Percentiles rank a stretch among this genome's conserved stretches.
Evolutionary conservation across 2,888 invertebrate species (phyloP).

Genomic region (Morpho helenor): DNA sequence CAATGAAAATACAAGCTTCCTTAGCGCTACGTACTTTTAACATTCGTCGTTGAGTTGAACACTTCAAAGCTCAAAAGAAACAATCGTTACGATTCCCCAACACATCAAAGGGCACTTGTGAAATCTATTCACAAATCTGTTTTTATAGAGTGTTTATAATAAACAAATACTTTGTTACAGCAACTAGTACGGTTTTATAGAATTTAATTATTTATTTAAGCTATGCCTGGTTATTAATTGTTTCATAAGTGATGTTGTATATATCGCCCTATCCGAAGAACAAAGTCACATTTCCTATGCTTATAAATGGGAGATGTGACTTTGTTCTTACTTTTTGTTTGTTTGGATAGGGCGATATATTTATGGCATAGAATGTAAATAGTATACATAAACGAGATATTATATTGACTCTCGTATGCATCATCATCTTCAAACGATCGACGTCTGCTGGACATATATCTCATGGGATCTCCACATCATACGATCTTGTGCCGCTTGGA

Average conservation of each 20-base stretch:
- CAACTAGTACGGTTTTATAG: background rate
- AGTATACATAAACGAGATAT: too few relatives aligned
- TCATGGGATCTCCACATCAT: too few relatives aligned
- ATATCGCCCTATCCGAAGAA: too few relatives aligned
- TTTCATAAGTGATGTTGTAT: constrained; percentile 9
- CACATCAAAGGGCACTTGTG: constrained; percentile 7
- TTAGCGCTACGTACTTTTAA: background rate
- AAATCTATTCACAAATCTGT: constrained; percentile 6
- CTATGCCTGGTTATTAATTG: constrained; percentile 43
- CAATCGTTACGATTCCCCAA: constrained; percentile 3
- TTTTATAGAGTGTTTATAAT: constrained; percentile 2
- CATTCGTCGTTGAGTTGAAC: background rate
- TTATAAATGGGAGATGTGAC: too few relatives aligned
- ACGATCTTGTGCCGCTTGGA: too few relatives aligned
- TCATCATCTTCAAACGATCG: too few relatives aligned
- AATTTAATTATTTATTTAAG: constrained; percentile 15
- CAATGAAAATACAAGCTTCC: constrained; percentile 17
- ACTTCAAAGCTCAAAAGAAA: constrained; percentile 7
- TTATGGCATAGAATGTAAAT: too few relatives aligned
- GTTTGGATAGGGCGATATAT: too few relatives aligned
- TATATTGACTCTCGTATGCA: too few relatives aligned
- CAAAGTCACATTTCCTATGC: too few relatives aligned
- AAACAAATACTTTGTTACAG: background rate
- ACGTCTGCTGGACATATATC: too few relatives aligned
- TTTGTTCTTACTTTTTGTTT: too few relatives aligned